Conservation (phyloP, 1,140 invertebrate genomes). For the Neomicropteryx cornuta region DNA sequence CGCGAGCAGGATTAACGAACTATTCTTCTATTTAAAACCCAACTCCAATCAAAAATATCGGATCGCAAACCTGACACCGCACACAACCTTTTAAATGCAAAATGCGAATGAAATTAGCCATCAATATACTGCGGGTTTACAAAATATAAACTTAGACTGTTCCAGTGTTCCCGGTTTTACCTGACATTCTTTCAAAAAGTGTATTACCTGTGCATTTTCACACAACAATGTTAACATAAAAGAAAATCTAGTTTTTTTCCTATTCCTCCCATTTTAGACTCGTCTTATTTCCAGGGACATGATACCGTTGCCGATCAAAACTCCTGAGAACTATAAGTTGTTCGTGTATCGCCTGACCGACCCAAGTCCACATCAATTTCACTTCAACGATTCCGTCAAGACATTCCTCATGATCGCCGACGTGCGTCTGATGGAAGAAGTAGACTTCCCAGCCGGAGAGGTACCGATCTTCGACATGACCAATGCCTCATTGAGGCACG, state of each 20-base stretch:
- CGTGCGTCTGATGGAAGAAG: conserved; percentile 44
- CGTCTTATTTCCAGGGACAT: conserved; percentile 40
- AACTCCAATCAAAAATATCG: conserved; percentile 4
- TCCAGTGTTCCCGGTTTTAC: too few relatives aligned
- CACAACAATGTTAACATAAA: too few relatives aligned
- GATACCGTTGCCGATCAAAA: conserved; percentile 44
- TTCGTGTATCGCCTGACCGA: conserved; percentile 50
- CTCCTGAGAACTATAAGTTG: conserved; percentile 43
- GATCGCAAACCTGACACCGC: neutral
- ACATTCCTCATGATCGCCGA: conserved; percentile 59
- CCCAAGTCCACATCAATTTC: conserved; percentile 47
- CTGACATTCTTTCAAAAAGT: too few relatives aligned
- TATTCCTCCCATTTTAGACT: conserved; percentile 4
- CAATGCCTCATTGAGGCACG: conserved; percentile 47
- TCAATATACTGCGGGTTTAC: too few relatives aligned
- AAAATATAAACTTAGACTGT: too few relatives aligned
- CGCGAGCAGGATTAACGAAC: conserved; percentile 22
- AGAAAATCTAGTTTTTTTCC: neutral
- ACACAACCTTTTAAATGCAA: too few relatives aligned
- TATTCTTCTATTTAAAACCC: too few relatives aligned
- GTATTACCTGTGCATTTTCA: too few relatives aligned
- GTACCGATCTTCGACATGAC: conserved; percentile 58
- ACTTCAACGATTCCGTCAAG: conserved; percentile 54
- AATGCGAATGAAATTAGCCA: too few relatives aligned
- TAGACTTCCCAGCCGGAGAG: conserved; percentile 45